Conservation (phyloP, 2,888 invertebrate genomes). For the Ennomos erosarius region DNA sequence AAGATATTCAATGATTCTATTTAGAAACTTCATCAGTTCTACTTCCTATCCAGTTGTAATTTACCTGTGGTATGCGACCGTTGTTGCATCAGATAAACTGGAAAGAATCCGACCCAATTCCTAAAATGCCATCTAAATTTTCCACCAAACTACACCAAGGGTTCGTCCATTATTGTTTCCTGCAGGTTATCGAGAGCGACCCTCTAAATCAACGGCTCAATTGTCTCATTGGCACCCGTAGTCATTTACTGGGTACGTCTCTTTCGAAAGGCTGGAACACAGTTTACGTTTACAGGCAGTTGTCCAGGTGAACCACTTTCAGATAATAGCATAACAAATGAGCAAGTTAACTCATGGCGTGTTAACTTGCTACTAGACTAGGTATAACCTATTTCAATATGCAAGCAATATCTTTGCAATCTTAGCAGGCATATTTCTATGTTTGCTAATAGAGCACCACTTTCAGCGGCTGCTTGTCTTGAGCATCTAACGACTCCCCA, state of each 20-base stretch:
- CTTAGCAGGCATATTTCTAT: no score
- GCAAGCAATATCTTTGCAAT: no score
- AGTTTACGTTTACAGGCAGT: constrained; percentile 2
- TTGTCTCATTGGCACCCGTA: constrained; percentile 61
- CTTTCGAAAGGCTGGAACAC: constrained; percentile 23
- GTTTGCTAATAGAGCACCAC: no score
- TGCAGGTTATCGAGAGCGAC: constrained; percentile 48
- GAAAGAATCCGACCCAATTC: constrained; percentile 21
- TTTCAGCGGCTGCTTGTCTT: no score
- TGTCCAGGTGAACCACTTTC: not conserved
- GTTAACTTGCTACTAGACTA: no score
- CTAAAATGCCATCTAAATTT: constrained; percentile 25
- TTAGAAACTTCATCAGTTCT: no score
- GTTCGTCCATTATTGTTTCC: constrained; percentile 46
- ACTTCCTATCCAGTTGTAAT: not conserved
- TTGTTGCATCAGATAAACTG: constrained; percentile 16
- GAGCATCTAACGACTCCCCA: no score
- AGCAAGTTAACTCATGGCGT: no score
- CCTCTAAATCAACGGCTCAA: constrained; percentile 64
- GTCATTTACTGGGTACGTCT: constrained; percentile 49
- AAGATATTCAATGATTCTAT: no score
- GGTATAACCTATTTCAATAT: no score
- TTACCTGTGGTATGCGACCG: not conserved
- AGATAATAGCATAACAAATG: no score
- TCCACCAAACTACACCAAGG: constrained; percentile 27